Evolutionary conservation across 2,113 vertebrate species (phyloP).

Genomic region (Psilopogon haemacephalus): DNA sequence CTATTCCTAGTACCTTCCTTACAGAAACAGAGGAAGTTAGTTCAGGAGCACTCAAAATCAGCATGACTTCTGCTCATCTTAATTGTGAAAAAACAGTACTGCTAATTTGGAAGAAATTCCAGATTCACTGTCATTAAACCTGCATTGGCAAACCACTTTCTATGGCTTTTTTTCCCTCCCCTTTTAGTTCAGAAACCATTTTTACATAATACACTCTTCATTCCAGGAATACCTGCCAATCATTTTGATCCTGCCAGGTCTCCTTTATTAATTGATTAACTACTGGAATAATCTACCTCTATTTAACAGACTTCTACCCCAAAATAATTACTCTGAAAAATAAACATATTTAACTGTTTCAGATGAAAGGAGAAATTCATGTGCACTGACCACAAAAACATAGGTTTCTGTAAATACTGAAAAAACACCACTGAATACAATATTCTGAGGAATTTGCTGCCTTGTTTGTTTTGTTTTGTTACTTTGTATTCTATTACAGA

Average conservation of each 20-base stretch:
- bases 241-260: slow-evolving; percentile 74
- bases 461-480: neutral
- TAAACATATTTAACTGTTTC: slow-evolving; percentile 48
- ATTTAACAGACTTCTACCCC: slow-evolving; percentile 63
- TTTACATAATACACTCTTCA: slow-evolving; percentile 51
- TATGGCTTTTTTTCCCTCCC: neutral
- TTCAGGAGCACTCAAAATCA: neutral
- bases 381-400: neutral
- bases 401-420: neutral
- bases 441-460: neutral
- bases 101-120: slow-evolving; percentile 26
- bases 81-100: neutral
- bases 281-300: slow-evolving; percentile 68
- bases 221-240: slow-evolving; percentile 76
- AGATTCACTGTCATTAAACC: slow-evolving; percentile 34
- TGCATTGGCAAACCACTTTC: slow-evolving; percentile 5
- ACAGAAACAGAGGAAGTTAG: neutral
- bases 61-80: neutral
- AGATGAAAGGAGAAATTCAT: slow-evolving; percentile 41
- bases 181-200: slow-evolving; percentile 39
- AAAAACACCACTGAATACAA: neutral
- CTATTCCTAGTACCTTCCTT: neutral
- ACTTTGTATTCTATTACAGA: slow-evolving; percentile 23
- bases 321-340: slow-evolving; percentile 64
- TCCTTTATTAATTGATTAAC: slow-evolving; percentile 78